Conservation (phyloP, 2,888 invertebrate genomes). For the Napeogenes inachia region DNA sequence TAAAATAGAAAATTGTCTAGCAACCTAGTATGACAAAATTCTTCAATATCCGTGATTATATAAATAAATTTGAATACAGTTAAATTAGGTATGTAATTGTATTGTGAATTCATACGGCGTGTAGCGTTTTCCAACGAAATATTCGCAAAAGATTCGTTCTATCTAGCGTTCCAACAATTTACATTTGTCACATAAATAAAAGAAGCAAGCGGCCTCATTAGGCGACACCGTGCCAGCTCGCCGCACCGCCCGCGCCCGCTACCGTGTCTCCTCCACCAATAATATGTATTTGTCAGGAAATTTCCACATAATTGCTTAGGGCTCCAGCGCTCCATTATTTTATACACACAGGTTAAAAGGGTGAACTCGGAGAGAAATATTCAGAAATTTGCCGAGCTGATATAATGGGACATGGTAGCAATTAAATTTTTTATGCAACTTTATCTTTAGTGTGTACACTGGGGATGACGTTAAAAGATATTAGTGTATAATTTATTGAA, state of each 20-base stretch:
- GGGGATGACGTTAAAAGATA: slow-evolving; percentile 45
- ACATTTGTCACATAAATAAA: slow-evolving; percentile 73
- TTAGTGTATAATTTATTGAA: slow-evolving; percentile 62
- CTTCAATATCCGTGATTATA: slow-evolving; percentile 36
- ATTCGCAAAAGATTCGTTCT: slow-evolving; percentile 58
- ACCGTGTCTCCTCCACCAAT: slow-evolving; percentile 50
- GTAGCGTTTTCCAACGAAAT: slow-evolving; percentile 54
- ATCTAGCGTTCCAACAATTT: slow-evolving; percentile 51
- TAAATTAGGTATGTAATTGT: slow-evolving; percentile 34
- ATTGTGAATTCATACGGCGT: slow-evolving; percentile 57
- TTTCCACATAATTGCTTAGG: slow-evolving; percentile 57
- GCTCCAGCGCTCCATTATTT: slow-evolving; percentile 44
- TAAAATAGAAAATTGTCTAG: not conserved
- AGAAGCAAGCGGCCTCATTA: slow-evolving; percentile 68
- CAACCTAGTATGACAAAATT: slow-evolving; percentile 14
- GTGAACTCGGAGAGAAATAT: slow-evolving; percentile 48
- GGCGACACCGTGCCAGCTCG: slow-evolving; percentile 46
- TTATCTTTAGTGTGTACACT: slow-evolving; percentile 36
- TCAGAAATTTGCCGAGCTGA: slow-evolving; percentile 31
- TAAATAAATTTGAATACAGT: slow-evolving; percentile 16
- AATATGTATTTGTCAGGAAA: slow-evolving; percentile 58
- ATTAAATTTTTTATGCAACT: slow-evolving; percentile 39
- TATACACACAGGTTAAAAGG: slow-evolving; percentile 53
- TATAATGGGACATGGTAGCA: slow-evolving; percentile 25
- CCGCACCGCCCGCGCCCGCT: slow-evolving; percentile 34